Evolutionary conservation across 2,113 vertebrate species (phyloP), one percentile per base, ranked within the genome.

Genomic region (Rhea pennata): DNA sequence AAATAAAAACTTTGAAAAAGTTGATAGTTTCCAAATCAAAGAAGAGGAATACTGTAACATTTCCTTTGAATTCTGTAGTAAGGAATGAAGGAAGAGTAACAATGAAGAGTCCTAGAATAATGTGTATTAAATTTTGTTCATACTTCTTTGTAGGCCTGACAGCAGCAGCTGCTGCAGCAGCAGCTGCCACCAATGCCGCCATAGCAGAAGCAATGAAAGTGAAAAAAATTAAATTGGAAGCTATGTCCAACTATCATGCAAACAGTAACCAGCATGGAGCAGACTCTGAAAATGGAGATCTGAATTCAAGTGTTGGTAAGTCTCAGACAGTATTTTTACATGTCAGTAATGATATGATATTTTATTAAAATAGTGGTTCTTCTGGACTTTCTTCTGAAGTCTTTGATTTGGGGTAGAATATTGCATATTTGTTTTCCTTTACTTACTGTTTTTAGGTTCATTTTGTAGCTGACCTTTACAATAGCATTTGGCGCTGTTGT

Each of bases 181-280:
- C 99, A 20, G 99, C 99, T 84, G 99, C 99, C 96, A 99, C 99
- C 97, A 99, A 99, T 40, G 99, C 99, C 8, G 99, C 99, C 95
- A 99, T 99, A 80, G 99, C 99, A 15, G 99, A 99, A 98, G 99
- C 99, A 98, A 99, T 99, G 99, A 99, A 99, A 98, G 99, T 99
- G 98, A 99, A 99, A 98, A 99, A 99, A 98, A 99, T 99, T 98
- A 99, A 99, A 98, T 98, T 99, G 97, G 99, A 99, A 98, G 99
- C 99, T 93, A 99, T 99, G 99, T 99, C 99, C 98, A 98, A 98
- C 98, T 99, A 99, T 98, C 99, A 99, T 95, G 96, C 99, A 98
- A 99, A 98, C 98, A 99, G 98, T 98, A 99, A 98, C 97, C 99
- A 99, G 97, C 99, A 99, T 64, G 99, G 99, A 95, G 98, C 92